phyloP scores from a whole-genome alignment of 2,888 invertebrate genomes.

The Apoda limacodes region DNA sequence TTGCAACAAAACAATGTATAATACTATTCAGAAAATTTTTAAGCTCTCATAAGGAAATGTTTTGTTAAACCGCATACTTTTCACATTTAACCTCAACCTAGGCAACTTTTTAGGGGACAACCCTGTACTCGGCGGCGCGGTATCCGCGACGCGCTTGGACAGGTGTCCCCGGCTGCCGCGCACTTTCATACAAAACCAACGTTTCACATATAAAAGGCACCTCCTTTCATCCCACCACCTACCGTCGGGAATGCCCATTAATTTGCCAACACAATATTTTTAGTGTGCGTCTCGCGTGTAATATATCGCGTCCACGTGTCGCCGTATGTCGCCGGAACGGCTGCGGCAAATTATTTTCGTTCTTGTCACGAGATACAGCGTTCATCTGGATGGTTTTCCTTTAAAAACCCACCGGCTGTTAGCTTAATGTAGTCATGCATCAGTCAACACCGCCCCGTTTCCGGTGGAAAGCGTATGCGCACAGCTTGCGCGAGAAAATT shows the following conservation, averaged over 20 bases:
- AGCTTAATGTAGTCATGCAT: conserved; percentile 38
- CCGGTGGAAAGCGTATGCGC: conserved; percentile 41
- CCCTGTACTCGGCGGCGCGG: conserved; percentile 23
- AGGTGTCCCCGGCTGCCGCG: conserved; percentile 66
- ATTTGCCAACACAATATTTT: conserved; percentile 72
- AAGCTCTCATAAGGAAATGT: no score
- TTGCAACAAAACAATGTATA: no score
- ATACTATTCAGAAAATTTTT: no score
- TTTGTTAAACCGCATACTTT: no score
- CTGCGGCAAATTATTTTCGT: conserved; percentile 71
- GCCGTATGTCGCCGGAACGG: conserved; percentile 65
- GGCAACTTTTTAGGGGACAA: no score
- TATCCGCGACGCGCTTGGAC: conserved; percentile 50
- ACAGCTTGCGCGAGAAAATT: background rate
- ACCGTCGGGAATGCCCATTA: conserved; percentile 69
- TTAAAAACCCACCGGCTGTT: conserved; percentile 61
- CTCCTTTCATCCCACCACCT: conserved; percentile 69
- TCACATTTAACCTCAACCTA: no score
- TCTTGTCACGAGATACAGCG: conserved; percentile 67
- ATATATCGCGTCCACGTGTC: conserved; percentile 70
- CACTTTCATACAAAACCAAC: conserved; percentile 67
- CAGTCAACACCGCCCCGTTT: conserved; percentile 29
- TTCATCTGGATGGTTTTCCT: conserved; percentile 68
- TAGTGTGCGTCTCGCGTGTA: conserved; percentile 67
- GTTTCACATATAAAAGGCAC: conserved; percentile 69